These are phyloP conservation scores for Numenius arquata DNA, from an alignment of 2,113 vertebrate species.

Conservation along the genomic window DNA sequence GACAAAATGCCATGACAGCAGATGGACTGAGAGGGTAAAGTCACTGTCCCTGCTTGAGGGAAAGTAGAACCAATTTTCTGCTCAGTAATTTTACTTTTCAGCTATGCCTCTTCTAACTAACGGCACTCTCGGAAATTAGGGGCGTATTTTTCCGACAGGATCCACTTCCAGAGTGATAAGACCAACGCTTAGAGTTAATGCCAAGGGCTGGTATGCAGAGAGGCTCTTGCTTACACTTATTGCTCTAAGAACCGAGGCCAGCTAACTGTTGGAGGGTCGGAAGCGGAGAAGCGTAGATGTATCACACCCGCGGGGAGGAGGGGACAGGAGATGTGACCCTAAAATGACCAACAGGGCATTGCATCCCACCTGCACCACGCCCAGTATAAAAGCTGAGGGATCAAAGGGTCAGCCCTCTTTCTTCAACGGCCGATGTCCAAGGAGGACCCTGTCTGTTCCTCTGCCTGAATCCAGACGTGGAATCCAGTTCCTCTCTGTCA, in stretches of 20 bases:
- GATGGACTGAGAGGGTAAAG: constrained; percentile 3
- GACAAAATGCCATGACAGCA: background rate
- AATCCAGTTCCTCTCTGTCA: background rate
- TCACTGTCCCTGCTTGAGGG: background rate
- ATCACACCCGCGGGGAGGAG: background rate
- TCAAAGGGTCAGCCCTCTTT: background rate
- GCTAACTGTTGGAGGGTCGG: background rate
- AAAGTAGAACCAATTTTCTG: background rate
- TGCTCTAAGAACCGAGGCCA: background rate
- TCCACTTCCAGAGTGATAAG: background rate
- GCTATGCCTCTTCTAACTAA: background rate
- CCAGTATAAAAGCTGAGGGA: background rate
- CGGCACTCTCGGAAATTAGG: background rate
- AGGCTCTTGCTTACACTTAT: background rate
- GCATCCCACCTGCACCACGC: background rate
- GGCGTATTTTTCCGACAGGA: background rate
- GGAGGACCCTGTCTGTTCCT: background rate
- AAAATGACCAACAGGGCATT: background rate
- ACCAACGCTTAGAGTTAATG: background rate
- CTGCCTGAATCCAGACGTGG: background rate
- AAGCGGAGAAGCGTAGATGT: background rate
- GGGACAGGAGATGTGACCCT: background rate
- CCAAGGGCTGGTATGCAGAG: background rate
- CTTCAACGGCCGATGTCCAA: background rate
- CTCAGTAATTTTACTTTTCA: background rate